These are phyloP conservation scores for Trachurus trachurus DNA, from an alignment of 2,797 vertebrate species.

Conservation along the genomic window DNA sequence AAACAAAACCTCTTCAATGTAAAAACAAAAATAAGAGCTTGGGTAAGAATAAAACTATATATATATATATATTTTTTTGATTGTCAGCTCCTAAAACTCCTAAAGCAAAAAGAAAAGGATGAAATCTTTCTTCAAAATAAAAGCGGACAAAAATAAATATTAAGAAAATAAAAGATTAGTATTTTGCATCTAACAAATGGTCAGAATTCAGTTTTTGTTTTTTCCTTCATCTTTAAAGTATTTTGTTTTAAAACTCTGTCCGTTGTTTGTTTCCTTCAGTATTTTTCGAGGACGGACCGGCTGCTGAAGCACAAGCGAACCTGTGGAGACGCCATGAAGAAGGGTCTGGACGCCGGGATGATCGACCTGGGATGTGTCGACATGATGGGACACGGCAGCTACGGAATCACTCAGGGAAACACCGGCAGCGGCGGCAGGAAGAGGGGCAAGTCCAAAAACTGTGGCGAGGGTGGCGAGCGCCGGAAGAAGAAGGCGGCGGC, in stretches of 20 bases:
- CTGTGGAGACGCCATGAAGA: constrained; percentile 95
- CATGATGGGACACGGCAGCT: constrained; percentile 88
- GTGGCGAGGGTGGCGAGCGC: constrained; percentile 89
- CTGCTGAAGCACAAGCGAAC: constrained; percentile 99
- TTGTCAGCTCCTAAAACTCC: too few relatives aligned
- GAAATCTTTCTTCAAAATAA: background rate
- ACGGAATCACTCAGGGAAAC: constrained; percentile 94
- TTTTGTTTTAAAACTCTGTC: too few relatives aligned
- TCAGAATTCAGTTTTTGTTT: too few relatives aligned
- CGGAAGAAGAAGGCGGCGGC: constrained; percentile 87
- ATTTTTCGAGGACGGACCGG: constrained; percentile 98
- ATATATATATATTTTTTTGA: too few relatives aligned
- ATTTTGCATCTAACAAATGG: too few relatives aligned
- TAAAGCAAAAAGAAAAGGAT: background rate
- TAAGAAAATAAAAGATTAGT: background rate
- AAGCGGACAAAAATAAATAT: too few relatives aligned
- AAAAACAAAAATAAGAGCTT: too few relatives aligned
- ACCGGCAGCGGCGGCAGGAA: constrained; percentile 89
- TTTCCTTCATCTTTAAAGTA: too few relatives aligned
- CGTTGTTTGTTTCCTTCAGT: constrained; percentile 80
- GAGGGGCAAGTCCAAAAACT: constrained; percentile 91
- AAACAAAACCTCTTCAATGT: too few relatives aligned
- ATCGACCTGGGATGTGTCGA: constrained; percentile 89
- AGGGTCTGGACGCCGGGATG: constrained; percentile 90
- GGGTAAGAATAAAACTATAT: too few relatives aligned